A percentile compares a stretch with the other conserved stretches of the same genome.
These are phyloP conservation scores for Pachymerium ferrugineum DNA, from an alignment of 2,888 invertebrate genomes.

Conservation along the genomic window DNA sequence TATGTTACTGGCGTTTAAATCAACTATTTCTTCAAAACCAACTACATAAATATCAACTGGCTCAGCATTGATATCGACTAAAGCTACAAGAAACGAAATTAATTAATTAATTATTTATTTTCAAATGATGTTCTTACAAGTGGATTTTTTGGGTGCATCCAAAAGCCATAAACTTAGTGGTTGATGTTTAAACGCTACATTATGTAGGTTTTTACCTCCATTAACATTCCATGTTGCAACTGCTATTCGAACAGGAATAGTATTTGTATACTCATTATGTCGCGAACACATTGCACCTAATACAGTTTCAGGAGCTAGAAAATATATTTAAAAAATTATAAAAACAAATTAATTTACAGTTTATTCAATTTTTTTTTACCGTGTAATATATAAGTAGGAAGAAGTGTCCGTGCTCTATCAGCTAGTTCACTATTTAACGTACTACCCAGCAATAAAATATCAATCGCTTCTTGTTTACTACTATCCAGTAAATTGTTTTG, in stretches of 20 bases:
- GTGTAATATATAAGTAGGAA: slow-evolving; percentile 81
- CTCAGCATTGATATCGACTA: slow-evolving; percentile 46
- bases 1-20: slow-evolving; percentile 96
- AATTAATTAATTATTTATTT: neutral
- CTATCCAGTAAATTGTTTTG: slow-evolving; percentile 97
- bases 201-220: slow-evolving; percentile 96
- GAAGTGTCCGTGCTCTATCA: slow-evolving; percentile 79
- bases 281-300: slow-evolving; percentile 78
- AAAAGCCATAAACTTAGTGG: slow-evolving; percentile 83
- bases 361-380: slow-evolving; percentile 48
- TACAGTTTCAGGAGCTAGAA: slow-evolving; percentile 68
- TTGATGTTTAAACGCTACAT: slow-evolving; percentile 86
- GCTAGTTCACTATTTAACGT: slow-evolving; percentile 85
- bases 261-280: slow-evolving; percentile 68
- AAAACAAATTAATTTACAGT: neutral
- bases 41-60: slow-evolving; percentile 93
- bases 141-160: slow-evolving; percentile 64
- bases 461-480: slow-evolving; percentile 88
- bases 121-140: slow-evolving; percentile 37
- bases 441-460: slow-evolving; percentile 85
- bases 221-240: slow-evolving; percentile 99
- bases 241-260: slow-evolving; percentile 67
- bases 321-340: neutral
- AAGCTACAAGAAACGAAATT: slow-evolving; percentile 43
- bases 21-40: slow-evolving; percentile 98